These are phyloP conservation scores for Tetranychus truncatus DNA, from an alignment of 2,888 invertebrate genomes.

Conservation along the genomic window DNA sequence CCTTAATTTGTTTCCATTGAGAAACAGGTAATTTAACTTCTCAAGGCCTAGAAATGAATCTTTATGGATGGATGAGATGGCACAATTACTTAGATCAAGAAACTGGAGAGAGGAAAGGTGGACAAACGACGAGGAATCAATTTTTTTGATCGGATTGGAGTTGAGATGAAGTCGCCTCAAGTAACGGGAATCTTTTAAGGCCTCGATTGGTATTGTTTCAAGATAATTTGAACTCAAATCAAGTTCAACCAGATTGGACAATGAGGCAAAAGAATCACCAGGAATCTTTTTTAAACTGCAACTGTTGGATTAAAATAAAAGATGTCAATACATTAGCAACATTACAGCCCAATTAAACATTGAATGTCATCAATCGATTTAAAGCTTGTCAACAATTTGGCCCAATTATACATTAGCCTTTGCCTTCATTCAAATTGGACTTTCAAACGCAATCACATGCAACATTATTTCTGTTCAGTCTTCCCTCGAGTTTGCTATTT, in stretches of 20 bases:
- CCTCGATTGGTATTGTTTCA: constrained; percentile 24
- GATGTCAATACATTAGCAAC: background rate
- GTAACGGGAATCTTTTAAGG: constrained; percentile 23
- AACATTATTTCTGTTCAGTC: too few species aligned
- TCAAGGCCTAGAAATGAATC: constrained; percentile 25
- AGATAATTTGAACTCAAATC: constrained; percentile 26
- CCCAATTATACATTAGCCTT: too few species aligned
- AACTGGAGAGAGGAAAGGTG: constrained; percentile 23
- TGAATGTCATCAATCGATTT: too few species aligned
- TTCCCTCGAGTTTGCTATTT: too few species aligned
- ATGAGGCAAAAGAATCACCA: constrained; percentile 17
- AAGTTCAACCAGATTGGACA: constrained; percentile 27
- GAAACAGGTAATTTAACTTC: constrained; percentile 25
- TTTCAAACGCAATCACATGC: too few species aligned
- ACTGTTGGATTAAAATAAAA: background rate
- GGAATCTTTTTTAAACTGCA: constrained; percentile 2
- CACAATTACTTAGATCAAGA: constrained; percentile 25
- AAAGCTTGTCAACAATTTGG: too few species aligned
- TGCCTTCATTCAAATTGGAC: too few species aligned
- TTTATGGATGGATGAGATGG: constrained; percentile 24
- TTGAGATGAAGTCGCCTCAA: constrained; percentile 25
- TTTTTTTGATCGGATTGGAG: constrained; percentile 24
- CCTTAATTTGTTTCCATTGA: constrained; percentile 26
- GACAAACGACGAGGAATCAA: constrained; percentile 25
- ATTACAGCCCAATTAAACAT: too few species aligned